Conservation (phyloP, 2,113 vertebrate species). For the Cyprinodon tularosa region DNA sequence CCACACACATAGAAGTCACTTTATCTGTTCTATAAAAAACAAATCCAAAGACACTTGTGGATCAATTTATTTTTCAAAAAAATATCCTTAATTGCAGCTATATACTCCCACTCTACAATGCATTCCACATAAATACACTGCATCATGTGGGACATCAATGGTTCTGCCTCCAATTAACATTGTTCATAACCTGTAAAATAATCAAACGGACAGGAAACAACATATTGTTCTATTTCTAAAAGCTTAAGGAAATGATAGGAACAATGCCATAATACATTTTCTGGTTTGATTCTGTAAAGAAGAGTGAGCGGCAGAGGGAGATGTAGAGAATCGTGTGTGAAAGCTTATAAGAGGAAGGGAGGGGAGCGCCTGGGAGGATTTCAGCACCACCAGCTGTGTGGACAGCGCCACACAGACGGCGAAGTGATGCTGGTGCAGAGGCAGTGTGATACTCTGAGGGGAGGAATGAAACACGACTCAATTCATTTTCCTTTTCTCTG, state of each 20-base stretch:
- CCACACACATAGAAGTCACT: not conserved
- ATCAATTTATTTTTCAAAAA: too few relatives aligned
- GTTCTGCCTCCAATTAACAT: not conserved
- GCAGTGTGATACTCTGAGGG: not conserved
- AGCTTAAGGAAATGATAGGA: too few relatives aligned
- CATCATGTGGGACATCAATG: too few relatives aligned
- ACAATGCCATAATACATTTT: rapidly evolving
- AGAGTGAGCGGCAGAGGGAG: conserved; percentile 50
- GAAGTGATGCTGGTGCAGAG: conserved; percentile 42
- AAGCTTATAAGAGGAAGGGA: conserved; percentile 16
- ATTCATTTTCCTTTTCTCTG: not conserved
- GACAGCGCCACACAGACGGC: conserved; percentile 81
- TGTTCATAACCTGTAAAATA: not conserved
- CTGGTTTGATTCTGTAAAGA: not conserved
- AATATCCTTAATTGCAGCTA: too few relatives aligned
- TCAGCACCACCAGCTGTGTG: conserved; percentile 76
- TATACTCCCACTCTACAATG: too few relatives aligned
- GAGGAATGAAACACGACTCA: conserved; percentile 1
- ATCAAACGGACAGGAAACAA: not conserved
- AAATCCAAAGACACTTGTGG: not conserved
- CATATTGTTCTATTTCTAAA: not conserved
- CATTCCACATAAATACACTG: too few relatives aligned
- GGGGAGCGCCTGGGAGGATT: conserved; percentile 33
- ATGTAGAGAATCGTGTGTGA: conserved; percentile 21
- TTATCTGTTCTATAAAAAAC: not conserved